These are phyloP conservation scores for Synergus itoensis DNA, from an alignment of 2,888 invertebrate species.

Conservation along the genomic window DNA sequence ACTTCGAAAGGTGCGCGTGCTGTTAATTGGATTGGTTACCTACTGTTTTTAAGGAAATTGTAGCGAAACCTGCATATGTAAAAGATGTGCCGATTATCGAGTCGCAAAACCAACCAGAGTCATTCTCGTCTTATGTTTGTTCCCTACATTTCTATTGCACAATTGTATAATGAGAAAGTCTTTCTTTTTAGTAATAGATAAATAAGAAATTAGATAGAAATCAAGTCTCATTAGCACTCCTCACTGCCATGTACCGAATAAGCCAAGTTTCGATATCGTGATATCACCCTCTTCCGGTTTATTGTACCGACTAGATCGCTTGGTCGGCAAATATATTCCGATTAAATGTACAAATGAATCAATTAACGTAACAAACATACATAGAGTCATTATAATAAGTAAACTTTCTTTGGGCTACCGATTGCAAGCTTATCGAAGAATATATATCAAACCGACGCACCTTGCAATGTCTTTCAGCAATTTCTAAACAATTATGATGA, in stretches of 20 bases:
- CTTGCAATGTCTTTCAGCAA: constrained; percentile 12
- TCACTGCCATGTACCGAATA: constrained; percentile 35
- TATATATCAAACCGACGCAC: background rate
- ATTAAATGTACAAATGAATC: constrained; percentile 26
- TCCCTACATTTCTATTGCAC: constrained; percentile 42
- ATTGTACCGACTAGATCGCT: constrained; percentile 49
- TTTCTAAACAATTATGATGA: constrained; percentile 28
- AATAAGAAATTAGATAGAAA: constrained; percentile 58
- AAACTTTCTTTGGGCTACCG: constrained; percentile 16
- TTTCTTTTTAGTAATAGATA: constrained; percentile 50
- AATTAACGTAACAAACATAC: constrained; percentile 36
- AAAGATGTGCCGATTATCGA: constrained; percentile 33
- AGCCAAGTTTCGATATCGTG: constrained; percentile 7
- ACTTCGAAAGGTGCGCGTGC: constrained; percentile 28
- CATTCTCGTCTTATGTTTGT: background rate
- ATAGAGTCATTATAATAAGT: constrained; percentile 10
- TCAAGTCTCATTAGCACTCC: constrained; percentile 62
- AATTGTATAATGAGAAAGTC: constrained; percentile 46
- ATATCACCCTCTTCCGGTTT: constrained; percentile 55
- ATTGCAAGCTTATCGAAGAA: constrained; percentile 3
- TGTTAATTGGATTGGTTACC: constrained; percentile 27
- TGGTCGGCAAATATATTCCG: constrained; percentile 6
- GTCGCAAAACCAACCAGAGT: background rate
- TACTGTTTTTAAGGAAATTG: constrained; percentile 9
- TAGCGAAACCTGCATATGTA: constrained; percentile 27